Percentiles rank a stretch among this genome's conserved stretches.
phyloP scores from a whole-genome alignment of 2,888 invertebrate genomes.

The Pseudanteris insignis region DNA sequence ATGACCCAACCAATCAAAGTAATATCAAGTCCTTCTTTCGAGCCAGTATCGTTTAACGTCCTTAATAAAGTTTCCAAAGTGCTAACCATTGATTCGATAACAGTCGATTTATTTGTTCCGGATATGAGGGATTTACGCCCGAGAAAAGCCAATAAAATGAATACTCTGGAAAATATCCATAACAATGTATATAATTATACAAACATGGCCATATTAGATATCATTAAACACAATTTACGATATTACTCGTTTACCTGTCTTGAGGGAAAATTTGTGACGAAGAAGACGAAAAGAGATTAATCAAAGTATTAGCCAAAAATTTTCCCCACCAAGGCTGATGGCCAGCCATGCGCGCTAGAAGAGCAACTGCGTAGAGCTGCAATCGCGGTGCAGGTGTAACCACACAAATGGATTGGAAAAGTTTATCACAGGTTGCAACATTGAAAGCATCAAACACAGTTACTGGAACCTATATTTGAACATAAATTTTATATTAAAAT shows the following conservation, averaged over 20 bases:
- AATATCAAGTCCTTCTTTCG: constrained; percentile 56
- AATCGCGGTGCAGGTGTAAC: constrained; percentile 78
- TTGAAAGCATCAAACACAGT: constrained; percentile 60
- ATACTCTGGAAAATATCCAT: constrained; percentile 75
- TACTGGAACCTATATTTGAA: constrained; percentile 57
- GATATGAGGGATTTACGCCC: constrained; percentile 75
- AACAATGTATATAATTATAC: no score
- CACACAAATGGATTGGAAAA: constrained; percentile 80
- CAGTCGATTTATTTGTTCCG: constrained; percentile 70
- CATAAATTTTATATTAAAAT: background rate
- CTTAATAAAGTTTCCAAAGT: constrained; percentile 71
- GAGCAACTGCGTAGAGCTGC: constrained; percentile 80
- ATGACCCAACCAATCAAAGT: constrained; percentile 76
- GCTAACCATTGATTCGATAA: constrained; percentile 73
- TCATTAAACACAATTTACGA: background rate
- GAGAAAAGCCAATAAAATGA: constrained; percentile 86
- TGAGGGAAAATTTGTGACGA: constrained; percentile 84
- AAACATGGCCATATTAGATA: no score
- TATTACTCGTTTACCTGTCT: constrained; percentile 84
- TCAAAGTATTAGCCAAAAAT: constrained; percentile 84
- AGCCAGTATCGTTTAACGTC: constrained; percentile 63
- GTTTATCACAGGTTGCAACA: constrained; percentile 69
- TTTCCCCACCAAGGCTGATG: constrained; percentile 89
- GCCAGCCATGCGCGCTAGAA: constrained; percentile 81
- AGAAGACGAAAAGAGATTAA: constrained; percentile 80